A percentile compares a stretch with the other conserved stretches of the same genome.
These are phyloP conservation scores for Chaunax sp. DNA, from an alignment of 2,797 vertebrate genomes.

Conservation along the genomic window DNA sequence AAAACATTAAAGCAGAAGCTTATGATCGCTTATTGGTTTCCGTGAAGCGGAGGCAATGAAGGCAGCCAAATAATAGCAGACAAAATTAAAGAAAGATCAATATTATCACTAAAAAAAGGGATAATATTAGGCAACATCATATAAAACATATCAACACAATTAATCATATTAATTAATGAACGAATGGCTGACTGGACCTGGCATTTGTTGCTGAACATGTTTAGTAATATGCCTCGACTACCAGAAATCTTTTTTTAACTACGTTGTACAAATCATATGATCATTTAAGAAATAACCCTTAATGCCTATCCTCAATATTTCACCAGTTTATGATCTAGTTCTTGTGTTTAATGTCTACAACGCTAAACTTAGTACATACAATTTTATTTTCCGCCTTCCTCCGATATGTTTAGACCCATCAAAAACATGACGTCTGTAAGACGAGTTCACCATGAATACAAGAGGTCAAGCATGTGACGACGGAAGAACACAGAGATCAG, in stretches of 20 bases:
- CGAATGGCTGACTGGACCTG: neutral
- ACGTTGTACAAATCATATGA: too few relatives aligned
- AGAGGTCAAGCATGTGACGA: neutral
- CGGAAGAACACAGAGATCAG: neutral
- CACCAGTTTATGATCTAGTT: too few relatives aligned
- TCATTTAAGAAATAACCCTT: too few relatives aligned
- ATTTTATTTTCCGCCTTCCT: neutral
- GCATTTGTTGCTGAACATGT: neutral
- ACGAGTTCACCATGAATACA: neutral
- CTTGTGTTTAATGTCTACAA: too few relatives aligned
- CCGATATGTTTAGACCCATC: neutral
- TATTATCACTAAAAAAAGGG: too few relatives aligned
- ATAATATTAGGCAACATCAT: too few relatives aligned
- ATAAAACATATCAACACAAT: too few relatives aligned
- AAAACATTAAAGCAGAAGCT: neutral
- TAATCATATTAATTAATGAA: too few relatives aligned
- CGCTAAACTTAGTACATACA: too few relatives aligned
- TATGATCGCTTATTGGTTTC: neutral
- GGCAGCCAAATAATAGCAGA: too few relatives aligned
- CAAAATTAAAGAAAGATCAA: neutral
- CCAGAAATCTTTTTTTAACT: too few relatives aligned
- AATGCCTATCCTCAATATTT: too few relatives aligned
- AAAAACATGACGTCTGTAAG: neutral
- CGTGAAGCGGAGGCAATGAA: neutral
- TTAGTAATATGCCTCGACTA: neutral